Conservation (phyloP, 1,140 invertebrate genomes). For the Lanistes nyassanus region DNA sequence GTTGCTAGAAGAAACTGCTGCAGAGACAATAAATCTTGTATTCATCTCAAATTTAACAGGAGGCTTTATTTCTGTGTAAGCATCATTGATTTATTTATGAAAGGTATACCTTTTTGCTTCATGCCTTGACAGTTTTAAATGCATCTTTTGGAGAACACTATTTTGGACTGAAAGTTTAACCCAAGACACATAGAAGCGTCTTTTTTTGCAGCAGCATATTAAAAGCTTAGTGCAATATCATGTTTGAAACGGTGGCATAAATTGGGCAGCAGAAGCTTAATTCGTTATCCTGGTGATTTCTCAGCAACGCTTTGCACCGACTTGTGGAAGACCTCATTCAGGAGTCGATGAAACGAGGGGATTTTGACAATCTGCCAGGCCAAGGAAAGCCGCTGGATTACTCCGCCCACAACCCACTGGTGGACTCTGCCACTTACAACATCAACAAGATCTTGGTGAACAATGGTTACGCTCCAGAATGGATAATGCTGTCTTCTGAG, state of each 20-base stretch:
- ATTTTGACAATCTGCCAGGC: conserved; percentile 85
- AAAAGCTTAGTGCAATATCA: not conserved
- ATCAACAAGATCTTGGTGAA: conserved; percentile 89
- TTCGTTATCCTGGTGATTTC: conserved; percentile 24
- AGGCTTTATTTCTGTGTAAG: no score
- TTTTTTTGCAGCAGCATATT: not conserved
- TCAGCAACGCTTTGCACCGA: conserved; percentile 83
- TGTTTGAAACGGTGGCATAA: not conserved
- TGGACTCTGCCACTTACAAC: conserved; percentile 89
- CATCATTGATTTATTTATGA: not conserved
- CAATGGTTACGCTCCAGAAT: conserved; percentile 88
- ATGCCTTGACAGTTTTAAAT: not conserved
- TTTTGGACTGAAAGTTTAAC: no score
- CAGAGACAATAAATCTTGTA: no score
- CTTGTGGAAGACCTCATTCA: conserved; percentile 91
- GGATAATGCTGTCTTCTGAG: conserved; percentile 84
- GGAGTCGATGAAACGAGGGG: conserved; percentile 87
- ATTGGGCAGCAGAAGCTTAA: not conserved
- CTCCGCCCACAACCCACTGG: conserved; percentile 80
- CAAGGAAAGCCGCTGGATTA: conserved; percentile 81
- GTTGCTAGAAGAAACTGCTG: no score
- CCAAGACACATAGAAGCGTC: no score
- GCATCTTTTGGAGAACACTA: no score
- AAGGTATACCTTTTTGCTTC: not conserved
- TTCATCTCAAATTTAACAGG: no score